Conservation (phyloP, 2,888 invertebrate species). For the Aspidiotus destructor region DNA sequence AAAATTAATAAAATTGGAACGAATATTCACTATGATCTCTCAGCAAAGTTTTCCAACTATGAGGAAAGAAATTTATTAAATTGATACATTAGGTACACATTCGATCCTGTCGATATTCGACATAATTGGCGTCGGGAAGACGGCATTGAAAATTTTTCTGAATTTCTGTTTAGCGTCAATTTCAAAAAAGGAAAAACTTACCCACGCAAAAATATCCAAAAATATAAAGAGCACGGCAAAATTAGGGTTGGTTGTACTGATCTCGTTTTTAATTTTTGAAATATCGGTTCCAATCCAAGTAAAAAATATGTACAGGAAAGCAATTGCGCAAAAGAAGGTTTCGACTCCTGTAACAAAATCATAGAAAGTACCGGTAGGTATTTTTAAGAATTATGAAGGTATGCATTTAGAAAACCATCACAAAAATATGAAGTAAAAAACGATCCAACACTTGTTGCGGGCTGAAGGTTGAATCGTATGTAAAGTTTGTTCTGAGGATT, state of each 20-base stretch:
- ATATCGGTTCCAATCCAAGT: conserved; percentile 18
- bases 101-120: too few species aligned
- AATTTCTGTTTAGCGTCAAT: too few species aligned
- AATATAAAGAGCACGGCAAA: conserved; percentile 28
- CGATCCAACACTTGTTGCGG: too few species aligned
- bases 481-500: too few species aligned
- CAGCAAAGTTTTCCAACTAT: too few species aligned
- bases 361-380: neutral
- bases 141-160: too few species aligned
- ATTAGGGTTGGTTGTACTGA: conserved; percentile 24
- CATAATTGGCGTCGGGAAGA: too few species aligned
- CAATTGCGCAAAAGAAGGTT: conserved; percentile 17
- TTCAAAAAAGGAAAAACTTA: neutral
- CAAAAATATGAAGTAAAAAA: neutral
- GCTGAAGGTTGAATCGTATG: too few species aligned
- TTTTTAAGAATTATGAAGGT: neutral
- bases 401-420: neutral
- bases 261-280: neutral
- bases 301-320: conserved; percentile 30
- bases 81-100: too few species aligned
- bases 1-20: too few species aligned
- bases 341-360: conserved; percentile 13
- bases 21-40: too few species aligned
- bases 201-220: conserved; percentile 30
- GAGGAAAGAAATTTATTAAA: too few species aligned